Conservation (phyloP, 2,888 invertebrate genomes). For the Ametastegia equiseti region DNA sequence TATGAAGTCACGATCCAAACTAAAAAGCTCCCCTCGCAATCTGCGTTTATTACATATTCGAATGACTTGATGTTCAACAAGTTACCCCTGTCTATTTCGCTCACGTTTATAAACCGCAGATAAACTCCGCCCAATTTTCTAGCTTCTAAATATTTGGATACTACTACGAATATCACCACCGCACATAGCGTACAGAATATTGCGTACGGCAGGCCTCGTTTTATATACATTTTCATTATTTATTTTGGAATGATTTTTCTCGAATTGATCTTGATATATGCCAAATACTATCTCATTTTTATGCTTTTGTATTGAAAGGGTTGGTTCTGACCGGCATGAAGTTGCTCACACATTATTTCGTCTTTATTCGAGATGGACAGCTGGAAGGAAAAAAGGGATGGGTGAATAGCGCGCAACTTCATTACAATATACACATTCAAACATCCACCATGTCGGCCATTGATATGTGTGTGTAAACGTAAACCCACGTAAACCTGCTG, state of each 20-base stretch:
- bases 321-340: too few relatives aligned
- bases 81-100: slow-evolving; percentile 36
- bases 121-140: not conserved
- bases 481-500: not conserved
- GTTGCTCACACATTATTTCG: too few relatives aligned
- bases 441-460: not conserved
- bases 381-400: too few relatives aligned
- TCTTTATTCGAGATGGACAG: too few relatives aligned
- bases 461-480: not conserved
- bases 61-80: slow-evolving; percentile 55
- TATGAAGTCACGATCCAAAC: slow-evolving; percentile 85
- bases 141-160: slow-evolving; percentile 4
- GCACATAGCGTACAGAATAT: slow-evolving; percentile 22
- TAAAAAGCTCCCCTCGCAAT: slow-evolving; percentile 59
- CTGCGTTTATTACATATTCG: slow-evolving; percentile 55
- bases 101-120: not conserved
- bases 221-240: slow-evolving; percentile 1
- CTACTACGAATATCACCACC: not conserved
- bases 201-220: not conserved
- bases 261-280: too few relatives aligned
- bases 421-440: not conserved
- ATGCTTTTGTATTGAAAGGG: too few relatives aligned
- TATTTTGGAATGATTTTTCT: not conserved
- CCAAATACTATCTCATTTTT: too few relatives aligned
- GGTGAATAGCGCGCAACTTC: too few relatives aligned